Base-by-base conservation (phyloP, 2,888 invertebrate genomes). In the Lasioglossum marginatum region DNA sequence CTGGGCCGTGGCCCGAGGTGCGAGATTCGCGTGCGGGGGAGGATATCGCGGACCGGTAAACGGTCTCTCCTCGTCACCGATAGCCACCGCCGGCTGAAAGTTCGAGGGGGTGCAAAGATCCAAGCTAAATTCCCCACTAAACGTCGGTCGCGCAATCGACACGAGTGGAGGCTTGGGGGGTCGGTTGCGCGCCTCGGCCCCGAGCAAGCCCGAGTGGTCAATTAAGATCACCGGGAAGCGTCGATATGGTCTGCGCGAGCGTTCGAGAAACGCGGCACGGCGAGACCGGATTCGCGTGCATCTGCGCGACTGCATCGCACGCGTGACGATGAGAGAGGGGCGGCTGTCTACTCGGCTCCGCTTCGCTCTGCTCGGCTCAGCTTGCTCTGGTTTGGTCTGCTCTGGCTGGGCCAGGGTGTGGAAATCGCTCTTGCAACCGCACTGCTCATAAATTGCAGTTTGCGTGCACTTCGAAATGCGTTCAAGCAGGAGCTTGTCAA, bases 161-260 rank as follows among this genome's bases (percentile, higher is more conserved):
- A 23, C 34, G 37, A 68, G 68, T 23, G 68, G 73, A 75, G 87
- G 80, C 72, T 81, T 68, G 23, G 77, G 37, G 37, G 37, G 27
- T 60, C 16, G 68, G 68, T 68, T 37, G 68, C 68, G 68, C 77
- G 68, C 76, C 43, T 68, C 70, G 77, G 80, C 70, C 60, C 73
- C 78, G 79, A 74, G 81, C 81, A 74, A 68, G 81, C 92, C 93
- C 91, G 93, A 91, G 91, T 90, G 90, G 87, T 90, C 90, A 90
- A 90, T 87, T 91, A 87, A 90, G 90, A 90, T 90, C 90, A 87
- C 87, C 86, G 87, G 85, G 83, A 90, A 89, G 85, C 88, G 89
- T 85, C 87, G 89, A 90, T 85, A 86, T 80, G 89, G 77, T 83
- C 88, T 87, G 89, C 89, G 89, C 89, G 86, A 81, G 82, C 87